Percentiles rank a stretch among this genome's conserved stretches.
Conservation (phyloP, 1,140 invertebrate genomes). For the Melitaea cinxia region DNA sequence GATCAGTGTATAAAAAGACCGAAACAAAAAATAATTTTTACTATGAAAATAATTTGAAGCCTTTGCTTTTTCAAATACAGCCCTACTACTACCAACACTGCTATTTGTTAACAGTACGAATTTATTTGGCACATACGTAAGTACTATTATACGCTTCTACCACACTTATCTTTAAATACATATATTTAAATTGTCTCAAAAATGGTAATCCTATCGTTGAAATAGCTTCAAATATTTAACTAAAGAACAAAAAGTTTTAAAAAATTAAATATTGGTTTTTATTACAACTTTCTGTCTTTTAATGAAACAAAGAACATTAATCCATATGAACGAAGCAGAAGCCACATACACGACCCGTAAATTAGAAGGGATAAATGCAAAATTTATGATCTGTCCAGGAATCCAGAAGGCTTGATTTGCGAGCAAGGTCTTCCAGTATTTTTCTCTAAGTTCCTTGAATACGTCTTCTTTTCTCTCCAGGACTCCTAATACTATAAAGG, state of each 20-base stretch:
- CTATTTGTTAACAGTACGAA: too few relatives aligned
- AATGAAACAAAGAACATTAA: slow-evolving; percentile 89
- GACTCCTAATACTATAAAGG: slow-evolving; percentile 85
- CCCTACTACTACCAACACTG: too few relatives aligned
- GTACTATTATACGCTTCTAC: too few relatives aligned
- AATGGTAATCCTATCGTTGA: too few relatives aligned
- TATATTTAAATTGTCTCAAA: too few relatives aligned
- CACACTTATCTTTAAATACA: too few relatives aligned
- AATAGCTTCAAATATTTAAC: background rate
- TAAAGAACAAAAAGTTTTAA: background rate
- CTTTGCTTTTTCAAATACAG: too few relatives aligned
- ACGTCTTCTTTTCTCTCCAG: slow-evolving; percentile 86
- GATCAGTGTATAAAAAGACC: too few relatives aligned
- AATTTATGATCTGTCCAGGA: slow-evolving; percentile 89
- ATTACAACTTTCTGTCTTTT: slow-evolving; percentile 82
- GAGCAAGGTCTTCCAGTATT: slow-evolving; percentile 87
- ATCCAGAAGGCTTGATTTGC: slow-evolving; percentile 90
- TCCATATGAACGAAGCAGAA: slow-evolving; percentile 87
- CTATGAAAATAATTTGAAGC: too few relatives aligned
- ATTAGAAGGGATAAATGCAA: slow-evolving; percentile 85
- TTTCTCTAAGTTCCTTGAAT: slow-evolving; percentile 86
- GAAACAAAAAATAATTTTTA: too few relatives aligned
- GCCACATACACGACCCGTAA: slow-evolving; percentile 88
- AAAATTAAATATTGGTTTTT: background rate
- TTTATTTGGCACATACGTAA: too few relatives aligned